Evolutionary conservation across 2,888 invertebrate genomes (phyloP), one percentile per base, ranked within the genome.

Genomic region (Megalurothrips usitatus): DNA sequence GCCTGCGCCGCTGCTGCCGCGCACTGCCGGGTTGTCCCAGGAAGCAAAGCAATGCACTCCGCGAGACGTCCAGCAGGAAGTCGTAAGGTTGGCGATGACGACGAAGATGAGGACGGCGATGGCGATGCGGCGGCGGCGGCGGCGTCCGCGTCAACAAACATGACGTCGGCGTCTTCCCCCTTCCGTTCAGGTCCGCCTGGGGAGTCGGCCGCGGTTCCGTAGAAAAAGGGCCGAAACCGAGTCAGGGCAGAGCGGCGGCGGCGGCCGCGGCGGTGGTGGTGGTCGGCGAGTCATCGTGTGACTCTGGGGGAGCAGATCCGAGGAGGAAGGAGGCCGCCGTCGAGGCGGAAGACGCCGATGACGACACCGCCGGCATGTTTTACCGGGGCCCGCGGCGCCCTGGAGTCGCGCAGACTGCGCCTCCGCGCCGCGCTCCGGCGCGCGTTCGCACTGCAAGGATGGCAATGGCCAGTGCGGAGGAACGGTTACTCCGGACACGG

Each of bases 351-450:
- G 84, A 86, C 85, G 81, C 85, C 85, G 83, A 86, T 85, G 83
- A 86, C 85, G 82, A 84, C 83, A 83, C 85, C 85, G 82, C 86
- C 84, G 83, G 86, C 85, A 82, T 87, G 87, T 14, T 86, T 87
- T 17, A 85, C 87, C 52, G 88, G 88, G 26, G 86, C 87, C 0
- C 84, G 86, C n/a, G n/a, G n/a, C n/a, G n/a, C n/a, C n/a, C n/a
- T n/a, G 58, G 87, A 87, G 84, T 85, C 88, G 82, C 88, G 82
- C 87, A 86, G 43, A 87, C 87, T 23, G 87, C 87, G 49, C 86
- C 86, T 82, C 88, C 88, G 83, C 88, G 87, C 88, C 88, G 83
- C 88, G 87, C 82, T 85, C 86, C 75, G 87, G 87, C 63, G 86
- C 86, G 88, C 88, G 80, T 88, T 88, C 84, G 87, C n/a, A n/a